Percentiles rank a stretch among this genome's conserved stretches.
phyloP scores from a whole-genome alignment of 2,113 vertebrate genomes.

The Manacus vitellinus region DNA sequence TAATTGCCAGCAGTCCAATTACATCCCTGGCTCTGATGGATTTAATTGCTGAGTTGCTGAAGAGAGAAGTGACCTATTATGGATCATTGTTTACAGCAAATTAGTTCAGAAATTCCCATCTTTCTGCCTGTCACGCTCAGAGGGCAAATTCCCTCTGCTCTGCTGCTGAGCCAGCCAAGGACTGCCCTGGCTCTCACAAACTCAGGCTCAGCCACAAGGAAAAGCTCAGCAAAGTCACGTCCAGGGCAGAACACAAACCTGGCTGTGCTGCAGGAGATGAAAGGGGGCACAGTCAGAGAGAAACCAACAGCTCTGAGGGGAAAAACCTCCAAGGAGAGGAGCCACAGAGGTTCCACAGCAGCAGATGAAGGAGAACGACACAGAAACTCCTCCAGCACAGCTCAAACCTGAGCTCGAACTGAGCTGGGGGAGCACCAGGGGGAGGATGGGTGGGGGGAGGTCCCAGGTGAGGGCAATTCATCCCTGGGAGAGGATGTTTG shows the following conservation, averaged over 20 bases:
- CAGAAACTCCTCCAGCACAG: not conserved
- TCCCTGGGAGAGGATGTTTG: not conserved
- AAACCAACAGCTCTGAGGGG: not conserved
- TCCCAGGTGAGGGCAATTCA: not conserved
- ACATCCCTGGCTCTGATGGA: not conserved
- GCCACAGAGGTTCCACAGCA: not conserved
- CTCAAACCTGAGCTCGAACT: not conserved
- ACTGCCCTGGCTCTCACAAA: not conserved
- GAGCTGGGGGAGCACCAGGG: not conserved
- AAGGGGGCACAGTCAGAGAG: not conserved
- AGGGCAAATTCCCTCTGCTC: constrained; percentile 7
- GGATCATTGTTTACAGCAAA: constrained; percentile 56
- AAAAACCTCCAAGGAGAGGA: not conserved
- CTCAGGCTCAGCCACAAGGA: not conserved
- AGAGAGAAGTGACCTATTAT: constrained; percentile 45
- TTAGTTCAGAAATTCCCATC: constrained; percentile 33
- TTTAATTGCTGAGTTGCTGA: constrained; percentile 27
- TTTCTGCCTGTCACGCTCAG: constrained; percentile 10
- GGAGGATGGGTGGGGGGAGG: not conserved
- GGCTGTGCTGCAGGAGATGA: not conserved
- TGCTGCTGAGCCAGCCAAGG: not conserved
- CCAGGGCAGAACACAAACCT: not conserved
- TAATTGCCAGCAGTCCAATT: constrained; percentile 21
- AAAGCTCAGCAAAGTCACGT: not conserved
- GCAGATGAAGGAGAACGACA: not conserved